These are phyloP conservation scores for Asteroscopus sphinx DNA, from an alignment of 2,888 invertebrate genomes.

Conservation along the genomic window DNA sequence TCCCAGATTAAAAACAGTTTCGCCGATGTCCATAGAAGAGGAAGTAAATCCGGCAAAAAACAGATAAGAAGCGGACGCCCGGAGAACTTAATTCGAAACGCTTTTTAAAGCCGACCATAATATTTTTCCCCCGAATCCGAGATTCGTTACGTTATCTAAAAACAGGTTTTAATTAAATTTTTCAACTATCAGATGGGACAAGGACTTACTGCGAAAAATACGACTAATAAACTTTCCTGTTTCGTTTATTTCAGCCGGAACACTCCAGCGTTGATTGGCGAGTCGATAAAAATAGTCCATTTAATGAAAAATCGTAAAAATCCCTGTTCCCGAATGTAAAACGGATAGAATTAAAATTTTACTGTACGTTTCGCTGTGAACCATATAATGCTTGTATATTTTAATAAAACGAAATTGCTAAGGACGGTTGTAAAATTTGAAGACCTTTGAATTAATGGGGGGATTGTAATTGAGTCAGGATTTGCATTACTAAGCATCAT, in stretches of 20 bases:
- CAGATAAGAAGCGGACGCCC: conserved; percentile 66
- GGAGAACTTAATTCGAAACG: conserved; percentile 64
- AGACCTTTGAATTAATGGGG: conserved; percentile 80
- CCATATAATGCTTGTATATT: conserved; percentile 80
- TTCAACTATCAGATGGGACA: conserved; percentile 75
- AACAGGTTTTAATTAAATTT: conserved; percentile 76
- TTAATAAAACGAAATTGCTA: conserved; percentile 85
- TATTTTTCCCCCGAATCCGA: conserved; percentile 63
- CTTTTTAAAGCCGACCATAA: conserved; percentile 64
- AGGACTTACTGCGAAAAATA: conserved; percentile 63
- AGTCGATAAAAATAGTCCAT: conserved; percentile 67
- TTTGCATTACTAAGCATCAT: conserved; percentile 70
- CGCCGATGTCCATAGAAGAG: conserved; percentile 57
- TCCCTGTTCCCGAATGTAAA: conserved; percentile 65
- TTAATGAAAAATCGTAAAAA: conserved; percentile 77
- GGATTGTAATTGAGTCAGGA: conserved; percentile 78
- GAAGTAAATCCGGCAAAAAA: conserved; percentile 66
- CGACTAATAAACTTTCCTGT: conserved; percentile 65
- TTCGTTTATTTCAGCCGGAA: conserved; percentile 57
- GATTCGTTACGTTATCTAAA: conserved; percentile 68
- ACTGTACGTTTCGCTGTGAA: conserved; percentile 71
- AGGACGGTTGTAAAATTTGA: conserved; percentile 84
- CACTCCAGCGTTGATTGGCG: conserved; percentile 56
- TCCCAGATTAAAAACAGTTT: conserved; percentile 61
- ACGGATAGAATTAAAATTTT: conserved; percentile 76